Evolutionary conservation across 2,797 vertebrate species (phyloP), one percentile per base, ranked within the genome.

Genomic region (Bradypodion ventrale): DNA sequence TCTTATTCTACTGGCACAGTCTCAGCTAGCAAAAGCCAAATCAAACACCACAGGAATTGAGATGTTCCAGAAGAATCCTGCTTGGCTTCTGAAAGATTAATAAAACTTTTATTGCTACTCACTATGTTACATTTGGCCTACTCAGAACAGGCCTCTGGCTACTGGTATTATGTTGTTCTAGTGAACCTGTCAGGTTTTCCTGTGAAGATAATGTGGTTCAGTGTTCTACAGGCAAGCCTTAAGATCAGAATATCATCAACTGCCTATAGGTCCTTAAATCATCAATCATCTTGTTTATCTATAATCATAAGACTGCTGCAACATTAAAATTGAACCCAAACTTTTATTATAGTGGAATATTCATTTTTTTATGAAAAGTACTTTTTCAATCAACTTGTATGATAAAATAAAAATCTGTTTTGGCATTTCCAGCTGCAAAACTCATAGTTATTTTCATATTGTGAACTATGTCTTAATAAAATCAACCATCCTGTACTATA

Each of bases 331-430:
- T 80, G 27, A 87, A 85, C 13, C 23, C 1, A 5, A 69, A 7
- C 32, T 56, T 87, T 81, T 85, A 9, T 85, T 82, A 68, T 1
- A 72, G 72, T 25, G 0, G 15, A 2, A 44, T 87, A 80, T 15
- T 0, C 13, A 73, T 4, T 1, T 82, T 13, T 80, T 80, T 60
- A 46, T 81, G 40, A 69, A 16, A 29, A 86, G 40, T 37, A 76
- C 8, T 44, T 92, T 93, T 92, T 80, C 10, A 13, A 37, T 52
- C 6, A 2, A 52, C 77, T 25, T 76, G 80, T 23, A 49, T 66
- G 32, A 35, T 19, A 63, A n/a, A 8, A 44, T 10, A 25, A 76
- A 86, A 83, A 7, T 0, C 5, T 83, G 6, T 82, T 76, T 73
- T 84, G 35, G 46, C 2, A 66, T 75, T 84, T 56, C 7, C n/a